Evolutionary conservation across 2,888 invertebrate species (phyloP), one percentile per base, ranked within the genome.

Genomic region (Margaritifera margaritifera): DNA sequence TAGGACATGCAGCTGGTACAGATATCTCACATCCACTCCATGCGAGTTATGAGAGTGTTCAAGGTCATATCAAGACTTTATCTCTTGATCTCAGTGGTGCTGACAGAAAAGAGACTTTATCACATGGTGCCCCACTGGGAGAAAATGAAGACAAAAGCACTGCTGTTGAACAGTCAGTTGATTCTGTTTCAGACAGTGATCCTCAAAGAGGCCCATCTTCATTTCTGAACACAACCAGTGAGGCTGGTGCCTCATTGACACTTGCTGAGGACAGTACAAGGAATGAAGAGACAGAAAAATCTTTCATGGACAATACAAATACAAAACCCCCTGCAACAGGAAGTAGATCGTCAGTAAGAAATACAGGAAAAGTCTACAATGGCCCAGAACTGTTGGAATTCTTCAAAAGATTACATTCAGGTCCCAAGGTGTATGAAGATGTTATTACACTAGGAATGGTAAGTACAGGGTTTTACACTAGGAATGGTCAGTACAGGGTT

Each of bases 381-480:
- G 83, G 84, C 6, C 78, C 79, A 54, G 80, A 85, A 59, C 70
- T 87, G 50, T 64, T 87, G 65, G 72, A 83, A 11, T 64, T 86
- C 50, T 80, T 87, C 22, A 79, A 78, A 62, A 71, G 57, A 55
- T 65, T 78, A 31, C 80, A 81, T 63, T 65, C 61, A 50, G 89
- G 88, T 31, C 83, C 83, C n/a, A 84, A 83, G 69, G 74, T 74
- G 25, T 68, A 78, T 20, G 71, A 72, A 24, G 81, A 91, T n/a
- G 87, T 94, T 51, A 92, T 94, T 11, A 95, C 95, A n/a, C 93
- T 97, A 69, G 97, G 98, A 11, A 92, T 98, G 89, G 89, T 89
- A 80, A 77, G 82, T 53, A 20, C 18, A 20, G 19, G 27, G 15
- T 53, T n/a, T 25, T 56, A 11, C n/a, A n/a, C n/a, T n/a, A n/a